Evolutionary conservation across 2,113 vertebrate species (phyloP), one percentile per base, ranked within the genome.

Genomic region (Struthidea cinerea): DNA sequence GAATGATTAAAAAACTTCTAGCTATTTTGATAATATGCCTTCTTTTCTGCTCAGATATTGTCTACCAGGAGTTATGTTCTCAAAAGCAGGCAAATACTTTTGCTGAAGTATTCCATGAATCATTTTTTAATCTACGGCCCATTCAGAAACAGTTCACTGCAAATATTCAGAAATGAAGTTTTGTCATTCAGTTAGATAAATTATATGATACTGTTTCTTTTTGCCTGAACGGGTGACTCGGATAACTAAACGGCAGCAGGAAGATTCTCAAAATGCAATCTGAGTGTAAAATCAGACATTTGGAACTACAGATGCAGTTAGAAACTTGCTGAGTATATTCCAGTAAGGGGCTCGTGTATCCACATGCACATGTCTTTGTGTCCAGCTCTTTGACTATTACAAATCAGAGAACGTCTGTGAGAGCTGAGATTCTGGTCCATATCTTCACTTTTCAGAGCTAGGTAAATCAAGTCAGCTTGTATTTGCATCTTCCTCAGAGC

Each of bases 221-320:
- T 89, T 76, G 32, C 39, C 63, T 81, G 46, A 88, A 39, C 71
- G 56, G 3, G 15, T 78, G 47, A 68, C 74, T 90, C 84, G 42
- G 46, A 41, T 71, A 88, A 71, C 71, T 64, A 75, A 67, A 52
- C 2, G 2, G 35, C 20, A 90, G 77, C 39, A 71, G 12, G 28
- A 86, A 70, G 47, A 55, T 37, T 77, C 39, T 85, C 63, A 81
- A 49, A 88, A 77, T 74, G 39, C 44, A 88, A 24, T 59, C 22
- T n/a, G 35, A 77, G 42, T 41, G 12, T 68, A 80, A 96, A 93
- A 90, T 90, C 70, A 56, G 47, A 41, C 12, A n/a, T 89, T 84
- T 84, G 30, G 23, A 88, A 61, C 79, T 87, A 81, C 15, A 70
- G 50, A 75, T 52, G 35, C 39, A 77, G 81, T 87, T 84, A 84